Base-by-base conservation (phyloP, 2,797 vertebrate genomes). In the Eptatretus atami region DNA sequence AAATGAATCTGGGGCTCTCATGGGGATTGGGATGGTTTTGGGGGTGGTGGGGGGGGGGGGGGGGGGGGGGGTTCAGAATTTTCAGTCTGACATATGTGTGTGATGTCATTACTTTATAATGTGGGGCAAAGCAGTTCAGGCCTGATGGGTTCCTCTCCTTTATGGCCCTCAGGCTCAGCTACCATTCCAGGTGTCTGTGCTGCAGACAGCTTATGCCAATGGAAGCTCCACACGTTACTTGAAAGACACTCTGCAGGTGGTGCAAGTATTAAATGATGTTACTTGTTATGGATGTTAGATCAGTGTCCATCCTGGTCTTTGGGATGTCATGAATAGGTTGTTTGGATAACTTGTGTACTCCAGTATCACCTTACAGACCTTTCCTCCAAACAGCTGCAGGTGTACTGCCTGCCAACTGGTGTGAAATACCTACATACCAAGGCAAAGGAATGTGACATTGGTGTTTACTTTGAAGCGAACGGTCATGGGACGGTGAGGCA, bases 161-260 rank as follows among this genome's bases (percentile, higher is more conserved):
- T 61, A 25, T 12, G n/a, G 57, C 31, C 31, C 65, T 53, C 68
- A 98, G 92, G 76, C 81, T 66, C 79, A 77, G 63, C 71, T 86
- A 65, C 69, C 75, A 57, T 69, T 95, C 63, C 73, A 75, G 69
- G 75, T 94, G 54, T 85, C 80, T 9, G 86, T 94, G 68, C 76
- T 98, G 57, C 92, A 98, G 73, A 96, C 88, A 1, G 92, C 92
- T 0, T 98, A 98, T 52, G 86, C 90, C 67, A 98, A 98, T 10
- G 84, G 87, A 1, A 95, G 80, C 69, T 92, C 92, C 1, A 95
- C 90, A 3, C 70, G 65, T 24, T 94, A 86, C 69, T 75, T 96
- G 53, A 76, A 87, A 72, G 74, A 92, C 63, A 78, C 74, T 8
- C 78, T 96, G 80, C 83, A 88, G 80, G 88, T 95, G 75, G 67